These are phyloP conservation scores for Vanessa tameamea DNA, from an alignment of 1,140 invertebrate species.

Conservation along the genomic window DNA sequence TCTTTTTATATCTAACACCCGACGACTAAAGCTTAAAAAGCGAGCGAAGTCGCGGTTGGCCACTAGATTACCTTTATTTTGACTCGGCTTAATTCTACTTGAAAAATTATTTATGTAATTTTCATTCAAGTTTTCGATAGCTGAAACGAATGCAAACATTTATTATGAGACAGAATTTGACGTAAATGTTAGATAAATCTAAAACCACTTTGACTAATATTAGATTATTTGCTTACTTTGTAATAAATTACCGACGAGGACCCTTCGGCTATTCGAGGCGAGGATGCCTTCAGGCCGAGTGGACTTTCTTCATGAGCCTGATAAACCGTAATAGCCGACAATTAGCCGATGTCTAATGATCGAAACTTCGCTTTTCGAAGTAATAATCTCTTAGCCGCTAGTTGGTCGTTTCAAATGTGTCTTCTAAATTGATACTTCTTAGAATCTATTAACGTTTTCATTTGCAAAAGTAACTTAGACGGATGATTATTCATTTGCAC, in stretches of 20 bases:
- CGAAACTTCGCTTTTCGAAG: constrained; percentile 22
- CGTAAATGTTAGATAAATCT: constrained; percentile 13
- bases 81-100: too few relatives aligned
- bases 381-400: constrained; percentile 22
- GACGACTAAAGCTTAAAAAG: too few relatives aligned
- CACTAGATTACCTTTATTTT: too few relatives aligned
- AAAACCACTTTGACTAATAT: constrained; percentile 8
- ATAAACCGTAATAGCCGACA: constrained; percentile 28
- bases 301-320: constrained; percentile 25
- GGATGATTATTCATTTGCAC: neutral
- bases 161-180: neutral
- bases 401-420: constrained; percentile 29
- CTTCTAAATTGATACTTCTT: constrained; percentile 25
- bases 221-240: constrained; percentile 24
- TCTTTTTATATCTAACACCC: too few relatives aligned
- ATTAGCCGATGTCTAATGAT: constrained; percentile 33
- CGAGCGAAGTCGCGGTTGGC: too few relatives aligned
- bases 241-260: constrained; percentile 15
- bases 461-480: constrained; percentile 17
- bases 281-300: constrained; percentile 7
- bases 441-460: constrained; percentile 12
- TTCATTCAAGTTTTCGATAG: too few relatives aligned
- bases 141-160: neutral
- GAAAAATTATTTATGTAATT: too few relatives aligned
- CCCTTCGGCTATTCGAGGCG: constrained; percentile 9